These are phyloP conservation scores for Umimayanthus kanabou DNA, from an alignment of 92 coral and sea anemone genomes.

Conservation along the genomic window DNA sequence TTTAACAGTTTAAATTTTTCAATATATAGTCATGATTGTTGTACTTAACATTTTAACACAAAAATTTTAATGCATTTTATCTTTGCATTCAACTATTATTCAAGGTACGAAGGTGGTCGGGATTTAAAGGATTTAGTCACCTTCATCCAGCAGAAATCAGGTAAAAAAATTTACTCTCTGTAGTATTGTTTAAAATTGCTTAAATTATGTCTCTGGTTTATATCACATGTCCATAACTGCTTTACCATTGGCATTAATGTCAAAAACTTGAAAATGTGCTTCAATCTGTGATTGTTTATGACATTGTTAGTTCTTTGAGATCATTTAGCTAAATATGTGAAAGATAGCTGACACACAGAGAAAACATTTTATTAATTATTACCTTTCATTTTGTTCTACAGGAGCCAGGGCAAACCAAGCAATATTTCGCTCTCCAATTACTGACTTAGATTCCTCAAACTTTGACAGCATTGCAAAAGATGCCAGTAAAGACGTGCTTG, in stretches of 20 bases:
- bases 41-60: too few species aligned
- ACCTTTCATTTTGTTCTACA: slow-evolving; percentile 17
- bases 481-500: slow-evolving; percentile 78
- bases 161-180: slow-evolving; percentile 26
- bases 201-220: not conserved
- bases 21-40: too few species aligned
- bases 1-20: too few species aligned
- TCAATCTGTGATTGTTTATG: not conserved
- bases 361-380: not conserved
- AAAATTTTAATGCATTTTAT: not conserved
- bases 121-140: slow-evolving; percentile 63
- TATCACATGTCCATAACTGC: not conserved
- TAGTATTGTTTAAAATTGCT: too few species aligned
- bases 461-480: slow-evolving; percentile 75
- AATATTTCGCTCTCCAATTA: slow-evolving; percentile 49
- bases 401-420: slow-evolving; percentile 71
- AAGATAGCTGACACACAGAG: too few species aligned
- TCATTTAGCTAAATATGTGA: too few species aligned
- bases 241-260: too few species aligned
- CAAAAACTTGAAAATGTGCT: too few species aligned
- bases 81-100: not conserved
- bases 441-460: slow-evolving; percentile 69
- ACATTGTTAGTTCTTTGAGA: too few species aligned
- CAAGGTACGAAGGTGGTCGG: slow-evolving; percentile 76
- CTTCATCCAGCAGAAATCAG: slow-evolving; percentile 72